Conservation (phyloP, 2,797 vertebrate genomes). For the Phataginus tetradactyla region DNA sequence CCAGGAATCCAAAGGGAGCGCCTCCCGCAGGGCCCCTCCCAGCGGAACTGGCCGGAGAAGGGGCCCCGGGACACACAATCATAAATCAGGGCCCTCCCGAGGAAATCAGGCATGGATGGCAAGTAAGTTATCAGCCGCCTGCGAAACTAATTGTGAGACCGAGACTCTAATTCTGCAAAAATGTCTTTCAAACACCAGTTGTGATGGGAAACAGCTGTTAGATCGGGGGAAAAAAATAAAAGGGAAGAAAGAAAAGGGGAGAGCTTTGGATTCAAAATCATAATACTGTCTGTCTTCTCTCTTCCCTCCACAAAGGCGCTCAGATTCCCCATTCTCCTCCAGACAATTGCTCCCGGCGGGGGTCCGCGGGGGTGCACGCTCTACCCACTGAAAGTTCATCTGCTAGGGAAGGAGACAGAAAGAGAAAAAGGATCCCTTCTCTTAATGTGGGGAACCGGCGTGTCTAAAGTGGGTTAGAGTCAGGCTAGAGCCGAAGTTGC, state of each 20-base stretch:
- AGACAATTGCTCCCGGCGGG: slow-evolving; percentile 93
- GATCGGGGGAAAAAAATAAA: slow-evolving; percentile 56
- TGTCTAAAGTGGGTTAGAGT: slow-evolving; percentile 83
- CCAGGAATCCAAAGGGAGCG: slow-evolving; percentile 2
- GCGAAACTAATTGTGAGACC: slow-evolving; percentile 86
- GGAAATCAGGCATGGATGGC: slow-evolving; percentile 85
- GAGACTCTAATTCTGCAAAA: slow-evolving; percentile 81
- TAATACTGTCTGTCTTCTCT: slow-evolving; percentile 88
- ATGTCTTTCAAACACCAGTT: slow-evolving; percentile 85
- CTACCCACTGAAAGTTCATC: slow-evolving; percentile 84
- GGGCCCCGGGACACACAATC: slow-evolving; percentile 82
- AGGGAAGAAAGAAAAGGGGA: slow-evolving; percentile 61
- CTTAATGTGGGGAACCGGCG: slow-evolving; percentile 62
- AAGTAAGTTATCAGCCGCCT: slow-evolving; percentile 86
- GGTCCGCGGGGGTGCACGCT: slow-evolving; percentile 82
- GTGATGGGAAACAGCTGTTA: slow-evolving; percentile 88
- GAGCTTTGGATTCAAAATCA: slow-evolving; percentile 81
- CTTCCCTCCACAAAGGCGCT: slow-evolving; percentile 91
- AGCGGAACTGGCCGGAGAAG: slow-evolving; percentile 76
- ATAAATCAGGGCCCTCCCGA: slow-evolving; percentile 84
- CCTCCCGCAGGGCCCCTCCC: slow-evolving; percentile 63
- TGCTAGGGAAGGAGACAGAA: slow-evolving; percentile 60
- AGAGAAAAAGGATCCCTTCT: slow-evolving; percentile 67
- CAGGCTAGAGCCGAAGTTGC: slow-evolving; percentile 67
- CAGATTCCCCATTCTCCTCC: slow-evolving; percentile 89